Percentiles rank a stretch among this genome's conserved stretches.
phyloP scores from a whole-genome alignment of 2,113 vertebrate species.

The Takifugu flavidus region DNA sequence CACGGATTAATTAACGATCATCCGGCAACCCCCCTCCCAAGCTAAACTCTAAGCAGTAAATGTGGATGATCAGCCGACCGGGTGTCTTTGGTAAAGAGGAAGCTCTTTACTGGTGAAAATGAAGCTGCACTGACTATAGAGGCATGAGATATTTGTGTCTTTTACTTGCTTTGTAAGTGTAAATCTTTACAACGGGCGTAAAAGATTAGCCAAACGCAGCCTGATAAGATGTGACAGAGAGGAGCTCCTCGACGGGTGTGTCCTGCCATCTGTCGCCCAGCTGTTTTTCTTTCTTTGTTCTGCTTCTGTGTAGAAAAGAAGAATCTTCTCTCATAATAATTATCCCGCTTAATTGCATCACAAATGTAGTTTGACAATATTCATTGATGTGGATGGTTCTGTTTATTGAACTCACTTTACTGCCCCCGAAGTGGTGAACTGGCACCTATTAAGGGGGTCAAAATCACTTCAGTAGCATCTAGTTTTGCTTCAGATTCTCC shows the following conservation, averaged over 20 bases:
- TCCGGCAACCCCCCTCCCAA: not conserved
- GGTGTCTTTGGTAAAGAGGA: not conserved
- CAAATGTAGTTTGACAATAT: too few species aligned
- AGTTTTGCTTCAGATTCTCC: not conserved
- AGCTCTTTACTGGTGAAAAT: not conserved
- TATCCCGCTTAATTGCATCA: too few species aligned
- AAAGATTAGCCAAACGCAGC: slow-evolving; percentile 20
- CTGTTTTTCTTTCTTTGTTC: not conserved
- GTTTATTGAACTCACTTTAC: too few species aligned
- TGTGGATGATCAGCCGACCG: not conserved
- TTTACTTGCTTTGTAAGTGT: not conserved
- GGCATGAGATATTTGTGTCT: not conserved
- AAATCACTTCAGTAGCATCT: not conserved
- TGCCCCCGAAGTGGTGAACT: too few species aligned
- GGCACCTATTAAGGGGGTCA: too few species aligned
- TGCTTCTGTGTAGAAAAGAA: not conserved
- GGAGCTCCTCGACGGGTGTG: slow-evolving; percentile 24
- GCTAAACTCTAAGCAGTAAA: not conserved
- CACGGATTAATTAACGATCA: slow-evolving; percentile 10
- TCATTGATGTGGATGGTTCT: too few species aligned
- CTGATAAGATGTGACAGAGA: slow-evolving; percentile 12
- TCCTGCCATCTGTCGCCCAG: not conserved
- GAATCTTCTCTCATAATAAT: too few species aligned
- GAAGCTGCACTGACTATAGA: not conserved
- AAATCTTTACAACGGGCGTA: slow-evolving; percentile 8